A percentile compares a stretch with the other conserved stretches of the same genome.
These are phyloP conservation scores for Lamprologus sp. DNA, from an alignment of 2,113 vertebrate genomes.

Conservation along the genomic window DNA sequence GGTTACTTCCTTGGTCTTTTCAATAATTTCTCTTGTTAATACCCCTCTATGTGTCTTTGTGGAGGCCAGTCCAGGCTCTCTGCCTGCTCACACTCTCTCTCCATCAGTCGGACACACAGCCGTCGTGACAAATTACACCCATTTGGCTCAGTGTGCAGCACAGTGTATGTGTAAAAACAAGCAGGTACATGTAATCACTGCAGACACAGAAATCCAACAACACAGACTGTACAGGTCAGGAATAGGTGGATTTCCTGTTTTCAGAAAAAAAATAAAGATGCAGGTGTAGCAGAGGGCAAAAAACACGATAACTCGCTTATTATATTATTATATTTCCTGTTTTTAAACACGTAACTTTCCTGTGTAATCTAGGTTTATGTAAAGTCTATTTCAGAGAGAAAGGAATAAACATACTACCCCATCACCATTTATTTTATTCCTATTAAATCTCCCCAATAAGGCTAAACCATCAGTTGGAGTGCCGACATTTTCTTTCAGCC, in stretches of 20 bases:
- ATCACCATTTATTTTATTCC: neutral
- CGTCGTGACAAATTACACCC: conserved; percentile 35
- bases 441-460: neutral
- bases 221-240: neutral
- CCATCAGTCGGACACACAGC: conserved; percentile 21
- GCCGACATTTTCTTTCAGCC: neutral
- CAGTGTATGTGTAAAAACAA: neutral
- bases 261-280: neutral
- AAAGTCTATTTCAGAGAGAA: neutral
- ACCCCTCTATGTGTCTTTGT: neutral
- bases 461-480: neutral
- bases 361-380: neutral
- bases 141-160: conserved; percentile 4
- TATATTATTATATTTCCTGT: neutral
- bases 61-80: conserved; percentile 3
- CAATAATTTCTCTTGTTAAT: conserved; percentile 39
- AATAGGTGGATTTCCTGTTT: neutral
- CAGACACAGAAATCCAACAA: neutral
- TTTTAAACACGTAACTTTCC: neutral
- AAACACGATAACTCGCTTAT: neutral
- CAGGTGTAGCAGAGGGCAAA: neutral
- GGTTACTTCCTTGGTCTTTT: conserved; percentile 22
- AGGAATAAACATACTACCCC: neutral
- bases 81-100: conserved; percentile 23
- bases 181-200: neutral